Evolutionary conservation across 2,888 invertebrate genomes (phyloP), one percentile per base, ranked within the genome.

Genomic region (Heteromurus nitidus): DNA sequence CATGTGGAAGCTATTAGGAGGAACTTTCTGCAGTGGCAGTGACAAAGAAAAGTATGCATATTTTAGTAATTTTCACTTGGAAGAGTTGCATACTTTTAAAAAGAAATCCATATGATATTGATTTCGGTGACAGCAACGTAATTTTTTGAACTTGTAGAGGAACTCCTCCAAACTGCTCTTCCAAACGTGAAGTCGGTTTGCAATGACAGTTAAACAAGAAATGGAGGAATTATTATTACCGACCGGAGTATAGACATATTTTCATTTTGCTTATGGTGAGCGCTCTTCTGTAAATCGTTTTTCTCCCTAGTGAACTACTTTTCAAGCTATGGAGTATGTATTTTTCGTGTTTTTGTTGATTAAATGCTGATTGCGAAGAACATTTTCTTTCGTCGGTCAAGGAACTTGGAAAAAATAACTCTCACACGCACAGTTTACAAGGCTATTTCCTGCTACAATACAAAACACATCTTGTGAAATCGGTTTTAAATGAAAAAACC

Each of bases 271-370:
- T 36, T 36, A 9, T 5, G 36, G 7, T 36, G 36, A 13, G 36
- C 36, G 36, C 13, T 9, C 13, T 36, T 9, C 5, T 9, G 13
- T 36, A 13, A 36, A 36, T 9, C 36, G 13, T 5, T 5, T 13
- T 36, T 36, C 18, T 50, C n/a, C 50, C 50, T 20, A 50, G 18
- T 50, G 50, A 50, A 50, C 50, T 20, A 50, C 18, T 50, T 50
- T 50, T 50, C 20, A n/a, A 16, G n/a, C n/a, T 50, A 20, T 50
- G 36, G 13, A 36, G 13, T 36, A 18, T 50, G 20, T 20, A 9
- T 50, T 50, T 50, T 50, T 50, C 20, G n/a, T 20, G 16, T 47
- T 50, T 36, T 5, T n/a, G 1, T 47, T 9, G 50, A 50, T 36
- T 13, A 50, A 50, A 50, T 50, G n/a, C 20, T 50, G 50, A 50